phyloP scores from a whole-genome alignment of 1,140 invertebrate species.

The Augochlora pura region DNA sequence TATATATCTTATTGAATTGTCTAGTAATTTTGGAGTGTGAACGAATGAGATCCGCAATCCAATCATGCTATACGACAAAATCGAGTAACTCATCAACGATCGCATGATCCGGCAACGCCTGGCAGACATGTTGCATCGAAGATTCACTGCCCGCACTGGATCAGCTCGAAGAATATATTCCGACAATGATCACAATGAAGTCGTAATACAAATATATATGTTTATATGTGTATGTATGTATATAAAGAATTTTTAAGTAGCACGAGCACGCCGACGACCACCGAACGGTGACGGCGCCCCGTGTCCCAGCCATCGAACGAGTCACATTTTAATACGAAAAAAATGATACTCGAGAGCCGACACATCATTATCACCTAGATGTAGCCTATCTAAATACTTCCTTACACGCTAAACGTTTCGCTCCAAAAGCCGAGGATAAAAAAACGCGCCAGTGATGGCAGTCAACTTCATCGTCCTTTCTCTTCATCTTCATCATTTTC shows the following conservation, averaged over 20 bases:
- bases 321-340: conserved; percentile 27
- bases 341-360: conserved; percentile 38
- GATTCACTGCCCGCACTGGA: conserved; percentile 44
- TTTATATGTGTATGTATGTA: conserved; percentile 32
- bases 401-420: conserved; percentile 43
- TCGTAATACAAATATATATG: conserved; percentile 44
- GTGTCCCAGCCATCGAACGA: conserved; percentile 10
- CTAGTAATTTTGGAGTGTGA: no score
- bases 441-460: conserved; percentile 57
- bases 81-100: conserved; percentile 8
- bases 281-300: conserved; percentile 1
- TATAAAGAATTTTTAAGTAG: conserved; percentile 38
- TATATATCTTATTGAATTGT: no score
- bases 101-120: background rate
- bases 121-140: conserved; percentile 2
- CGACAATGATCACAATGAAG: conserved; percentile 41
- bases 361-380: conserved; percentile 27
- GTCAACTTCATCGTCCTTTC: conserved; percentile 51
- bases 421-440: conserved; percentile 52
- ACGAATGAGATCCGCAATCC: no score
- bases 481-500: background rate
- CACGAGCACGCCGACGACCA: background rate
- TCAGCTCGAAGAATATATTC: background rate
- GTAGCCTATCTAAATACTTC: conserved; percentile 42
- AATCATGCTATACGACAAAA: background rate